Percentiles rank a stretch among this genome's conserved stretches.
Conservation (phyloP, 2,888 invertebrate species). For the Disparrhopalites patrizii region DNA sequence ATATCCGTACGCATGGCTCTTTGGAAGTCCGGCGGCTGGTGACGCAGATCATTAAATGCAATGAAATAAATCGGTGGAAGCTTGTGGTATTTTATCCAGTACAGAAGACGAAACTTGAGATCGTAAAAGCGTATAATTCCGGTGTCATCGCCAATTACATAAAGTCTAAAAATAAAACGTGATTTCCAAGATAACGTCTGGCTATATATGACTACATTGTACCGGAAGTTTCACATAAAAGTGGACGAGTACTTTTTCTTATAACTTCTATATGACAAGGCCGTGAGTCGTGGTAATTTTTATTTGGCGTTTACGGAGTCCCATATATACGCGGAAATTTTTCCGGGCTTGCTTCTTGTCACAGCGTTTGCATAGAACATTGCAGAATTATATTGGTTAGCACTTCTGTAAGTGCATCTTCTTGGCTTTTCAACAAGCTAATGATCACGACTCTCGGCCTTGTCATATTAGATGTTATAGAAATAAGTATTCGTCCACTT, state of each 20-base stretch:
- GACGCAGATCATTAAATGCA: conserved; percentile 36
- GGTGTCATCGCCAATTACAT: conserved; percentile 41
- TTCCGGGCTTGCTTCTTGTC: no score
- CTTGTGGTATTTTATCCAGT: conserved; percentile 37
- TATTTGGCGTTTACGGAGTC: no score
- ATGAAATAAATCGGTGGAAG: conserved; percentile 32
- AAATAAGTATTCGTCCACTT: conserved; percentile 6
- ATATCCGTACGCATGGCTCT: conserved; percentile 31
- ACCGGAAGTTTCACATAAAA: no score
- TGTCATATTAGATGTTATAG: neutral
- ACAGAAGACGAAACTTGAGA: conserved; percentile 38
- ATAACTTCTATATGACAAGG: neutral
- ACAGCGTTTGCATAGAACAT: no score
- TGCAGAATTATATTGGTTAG: no score
- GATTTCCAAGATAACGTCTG: no score
- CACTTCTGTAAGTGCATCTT: no score
- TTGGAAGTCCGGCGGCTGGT: conserved; percentile 38
- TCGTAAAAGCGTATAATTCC: conserved; percentile 44
- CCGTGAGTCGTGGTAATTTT: neutral
- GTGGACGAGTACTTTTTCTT: no score
- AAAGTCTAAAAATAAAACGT: no score
- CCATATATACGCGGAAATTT: no score
- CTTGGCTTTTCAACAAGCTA: no score
- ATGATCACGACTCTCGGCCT: neutral
- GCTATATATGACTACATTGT: no score